Percentiles rank a stretch among this genome's conserved stretches.
phyloP scores from a whole-genome alignment of 2,888 invertebrate species.

The Drosophila borborema region DNA sequence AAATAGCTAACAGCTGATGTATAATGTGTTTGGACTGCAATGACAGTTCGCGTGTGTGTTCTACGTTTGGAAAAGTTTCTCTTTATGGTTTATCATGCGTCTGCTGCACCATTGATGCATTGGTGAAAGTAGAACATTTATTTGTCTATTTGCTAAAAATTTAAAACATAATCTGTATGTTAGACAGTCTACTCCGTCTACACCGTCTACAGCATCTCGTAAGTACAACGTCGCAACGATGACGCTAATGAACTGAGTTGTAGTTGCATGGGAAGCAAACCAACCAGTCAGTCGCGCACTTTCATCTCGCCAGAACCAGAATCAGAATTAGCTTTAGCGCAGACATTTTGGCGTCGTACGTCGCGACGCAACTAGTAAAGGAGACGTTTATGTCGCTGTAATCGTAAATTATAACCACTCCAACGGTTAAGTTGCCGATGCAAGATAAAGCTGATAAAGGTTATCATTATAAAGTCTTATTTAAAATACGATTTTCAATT shows the following conservation, averaged over 20 bases:
- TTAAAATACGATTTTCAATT: background rate
- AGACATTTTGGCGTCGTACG: conserved; percentile 56
- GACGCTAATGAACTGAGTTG: conserved; percentile 62
- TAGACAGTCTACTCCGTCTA: conserved; percentile 16
- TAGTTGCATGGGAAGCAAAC: conserved; percentile 52
- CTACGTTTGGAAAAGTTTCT: conserved; percentile 16
- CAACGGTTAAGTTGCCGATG: conserved; percentile 24
- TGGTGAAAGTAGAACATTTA: conserved; percentile 77
- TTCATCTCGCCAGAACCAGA: conserved; percentile 53
- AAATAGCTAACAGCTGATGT: background rate
- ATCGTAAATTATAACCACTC: conserved; percentile 34
- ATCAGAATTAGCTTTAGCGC: conserved; percentile 32
- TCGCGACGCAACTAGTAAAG: background rate
- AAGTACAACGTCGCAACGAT: conserved; percentile 36
- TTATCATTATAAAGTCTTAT: too few species aligned
- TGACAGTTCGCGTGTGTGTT: conserved; percentile 1
- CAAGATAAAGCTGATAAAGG: conserved; percentile 11
- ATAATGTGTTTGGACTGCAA: background rate
- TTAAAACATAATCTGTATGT: conserved; percentile 57
- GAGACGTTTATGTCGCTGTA: conserved; percentile 25
- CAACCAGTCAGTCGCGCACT: conserved; percentile 54
- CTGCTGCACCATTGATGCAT: conserved; percentile 13
- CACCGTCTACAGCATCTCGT: conserved; percentile 21
- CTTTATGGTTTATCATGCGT: conserved; percentile 13
- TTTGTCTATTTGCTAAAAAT: conserved; percentile 63